These are phyloP conservation scores for Chironomus striatipennis DNA, from an alignment of 1,140 invertebrate species.

Conservation along the genomic window DNA sequence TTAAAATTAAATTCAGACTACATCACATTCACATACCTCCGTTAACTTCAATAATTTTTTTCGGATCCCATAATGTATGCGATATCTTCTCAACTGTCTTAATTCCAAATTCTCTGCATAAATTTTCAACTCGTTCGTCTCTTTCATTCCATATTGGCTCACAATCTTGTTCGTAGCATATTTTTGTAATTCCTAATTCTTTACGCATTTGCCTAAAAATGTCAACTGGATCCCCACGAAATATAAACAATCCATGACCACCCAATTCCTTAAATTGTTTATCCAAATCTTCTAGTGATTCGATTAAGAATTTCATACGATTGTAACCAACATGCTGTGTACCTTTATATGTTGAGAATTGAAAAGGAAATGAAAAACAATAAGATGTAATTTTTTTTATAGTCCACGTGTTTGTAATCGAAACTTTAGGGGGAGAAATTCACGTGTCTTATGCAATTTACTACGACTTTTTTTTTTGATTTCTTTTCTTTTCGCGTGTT, in stretches of 20 bases:
- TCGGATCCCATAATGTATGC: conserved; percentile 63
- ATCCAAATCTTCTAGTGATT: conserved; percentile 60
- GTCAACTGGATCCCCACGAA: conserved; percentile 54
- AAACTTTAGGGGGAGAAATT: not conserved
- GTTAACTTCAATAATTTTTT: conserved; percentile 55
- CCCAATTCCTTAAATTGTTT: conserved; percentile 48
- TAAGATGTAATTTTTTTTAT: not conserved
- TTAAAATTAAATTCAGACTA: too few species aligned
- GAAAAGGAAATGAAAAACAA: not conserved
- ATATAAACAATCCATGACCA: conserved; percentile 49
- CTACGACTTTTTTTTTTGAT: not conserved
- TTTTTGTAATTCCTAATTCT: conserved; percentile 45
- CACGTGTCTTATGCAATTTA: not conserved
- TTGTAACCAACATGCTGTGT: conserved; percentile 57
- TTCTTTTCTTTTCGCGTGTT: conserved; percentile 26
- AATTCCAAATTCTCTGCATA: conserved; percentile 49
- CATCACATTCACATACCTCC: conserved; percentile 41
- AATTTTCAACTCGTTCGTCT: conserved; percentile 49
- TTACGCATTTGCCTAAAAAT: conserved; percentile 51
- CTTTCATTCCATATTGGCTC: conserved; percentile 59
- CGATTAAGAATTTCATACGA: conserved; percentile 59
- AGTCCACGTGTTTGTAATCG: conserved; percentile 19
- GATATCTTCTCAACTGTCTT: conserved; percentile 52
- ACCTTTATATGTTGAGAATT: conserved; percentile 39
- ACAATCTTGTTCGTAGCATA: conserved; percentile 61